These are phyloP conservation scores for Entomyzon cyanotis DNA, from an alignment of 2,113 vertebrate genomes.

Conservation along the genomic window DNA sequence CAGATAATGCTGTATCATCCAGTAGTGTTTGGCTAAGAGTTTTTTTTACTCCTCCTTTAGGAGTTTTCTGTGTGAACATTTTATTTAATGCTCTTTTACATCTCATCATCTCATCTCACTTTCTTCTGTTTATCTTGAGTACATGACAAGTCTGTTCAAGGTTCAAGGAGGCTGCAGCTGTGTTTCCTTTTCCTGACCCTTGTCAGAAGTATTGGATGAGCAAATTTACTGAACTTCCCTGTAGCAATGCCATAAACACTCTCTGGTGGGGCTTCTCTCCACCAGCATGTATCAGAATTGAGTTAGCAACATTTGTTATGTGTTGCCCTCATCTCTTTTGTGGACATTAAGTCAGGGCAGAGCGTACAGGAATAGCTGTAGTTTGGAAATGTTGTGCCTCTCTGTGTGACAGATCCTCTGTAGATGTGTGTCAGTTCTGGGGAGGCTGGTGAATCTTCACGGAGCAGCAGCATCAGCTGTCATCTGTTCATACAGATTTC, in stretches of 20 bases:
- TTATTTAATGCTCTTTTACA: neutral
- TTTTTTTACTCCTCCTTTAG: neutral
- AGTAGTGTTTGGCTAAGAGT: neutral
- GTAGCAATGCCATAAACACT: neutral
- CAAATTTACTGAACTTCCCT: neutral
- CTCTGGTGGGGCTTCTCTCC: neutral
- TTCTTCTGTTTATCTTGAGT: neutral
- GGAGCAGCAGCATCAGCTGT: neutral
- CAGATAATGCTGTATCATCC: neutral
- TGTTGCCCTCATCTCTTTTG: neutral
- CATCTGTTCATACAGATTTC: neutral
- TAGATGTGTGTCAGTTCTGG: neutral
- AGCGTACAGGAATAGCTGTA: neutral
- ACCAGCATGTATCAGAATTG: neutral
- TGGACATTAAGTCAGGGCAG: neutral
- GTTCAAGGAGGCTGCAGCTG: neutral
- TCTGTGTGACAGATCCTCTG: neutral
- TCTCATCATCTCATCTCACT: neutral
- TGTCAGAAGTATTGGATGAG: neutral
- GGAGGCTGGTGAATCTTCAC: neutral
- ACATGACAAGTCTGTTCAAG: neutral
- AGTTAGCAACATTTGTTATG: neutral
- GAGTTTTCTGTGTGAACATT: neutral
- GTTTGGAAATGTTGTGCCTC: neutral
- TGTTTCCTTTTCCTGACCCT: neutral